phyloP scores from a whole-genome alignment of 2,113 vertebrate genomes.

The Phylloscopus whistleri region DNA sequence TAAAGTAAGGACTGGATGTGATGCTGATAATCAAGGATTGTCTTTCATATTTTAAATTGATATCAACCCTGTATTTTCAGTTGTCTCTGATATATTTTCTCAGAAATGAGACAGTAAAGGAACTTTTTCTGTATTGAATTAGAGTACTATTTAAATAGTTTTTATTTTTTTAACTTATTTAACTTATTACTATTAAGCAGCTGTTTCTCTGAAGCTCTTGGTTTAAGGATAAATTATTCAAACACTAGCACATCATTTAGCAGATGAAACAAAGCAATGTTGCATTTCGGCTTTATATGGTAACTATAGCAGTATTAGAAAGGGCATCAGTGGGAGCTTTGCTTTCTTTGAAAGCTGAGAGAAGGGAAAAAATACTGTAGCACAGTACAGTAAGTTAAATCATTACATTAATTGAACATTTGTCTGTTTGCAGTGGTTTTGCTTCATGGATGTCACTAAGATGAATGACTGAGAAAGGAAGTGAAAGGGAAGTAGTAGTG shows the following conservation, averaged over 20 bases:
- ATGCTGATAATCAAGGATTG: slow-evolving; percentile 11
- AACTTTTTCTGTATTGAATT: neutral
- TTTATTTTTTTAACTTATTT: neutral
- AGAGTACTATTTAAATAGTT: neutral
- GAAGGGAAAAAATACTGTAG: neutral
- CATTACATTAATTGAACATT: neutral
- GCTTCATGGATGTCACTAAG: neutral
- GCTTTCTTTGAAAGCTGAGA: neutral
- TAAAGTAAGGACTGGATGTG: slow-evolving; percentile 30
- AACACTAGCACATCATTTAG: neutral
- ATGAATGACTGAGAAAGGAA: neutral
- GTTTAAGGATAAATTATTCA: neutral
- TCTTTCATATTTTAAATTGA: slow-evolving; percentile 17
- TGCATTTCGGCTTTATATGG: neutral
- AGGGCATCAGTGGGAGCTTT: neutral
- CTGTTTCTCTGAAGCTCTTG: neutral
- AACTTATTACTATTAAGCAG: neutral
- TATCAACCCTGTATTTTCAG: neutral
- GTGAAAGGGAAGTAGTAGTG: neutral
- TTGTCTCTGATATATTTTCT: neutral
- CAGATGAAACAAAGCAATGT: neutral
- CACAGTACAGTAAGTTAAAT: neutral
- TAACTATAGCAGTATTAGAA: neutral
- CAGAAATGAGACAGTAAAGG: neutral
- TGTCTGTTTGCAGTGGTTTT: neutral